Evolutionary conservation across 2,797 vertebrate genomes (phyloP).

Genomic region (Gobionotothen gibberifrons): DNA sequence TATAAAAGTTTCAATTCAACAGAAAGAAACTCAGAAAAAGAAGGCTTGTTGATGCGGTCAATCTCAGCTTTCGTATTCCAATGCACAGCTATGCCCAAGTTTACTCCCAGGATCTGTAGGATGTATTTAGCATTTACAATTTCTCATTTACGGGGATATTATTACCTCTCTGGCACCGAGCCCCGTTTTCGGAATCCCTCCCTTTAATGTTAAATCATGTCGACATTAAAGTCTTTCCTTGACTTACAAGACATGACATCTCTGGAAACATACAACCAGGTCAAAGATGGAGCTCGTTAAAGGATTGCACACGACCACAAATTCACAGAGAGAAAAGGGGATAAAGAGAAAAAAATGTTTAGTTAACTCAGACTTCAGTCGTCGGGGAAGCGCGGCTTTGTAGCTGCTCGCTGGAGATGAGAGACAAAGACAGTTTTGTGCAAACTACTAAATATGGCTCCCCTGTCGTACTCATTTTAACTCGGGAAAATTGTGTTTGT

Average conservation of each 20-base stretch:
- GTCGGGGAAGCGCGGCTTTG: slow-evolving; percentile 61
- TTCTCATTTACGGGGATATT: slow-evolving; percentile 75
- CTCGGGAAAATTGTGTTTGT: slow-evolving; percentile 74
- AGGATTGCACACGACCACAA: slow-evolving; percentile 82
- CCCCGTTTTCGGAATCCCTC: slow-evolving; percentile 61
- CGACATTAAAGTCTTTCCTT: slow-evolving; percentile 82
- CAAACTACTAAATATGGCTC: slow-evolving; percentile 52
- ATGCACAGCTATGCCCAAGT: slow-evolving; percentile 16
- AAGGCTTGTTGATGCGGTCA: slow-evolving; percentile 9
- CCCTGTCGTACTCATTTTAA: slow-evolving; percentile 68
- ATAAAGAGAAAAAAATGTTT: slow-evolving; percentile 75
- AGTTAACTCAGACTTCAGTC: slow-evolving; percentile 75
- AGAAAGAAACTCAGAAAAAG: background rate
- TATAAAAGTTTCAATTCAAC: slow-evolving; percentile 14
- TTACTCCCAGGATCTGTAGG: slow-evolving; percentile 54
- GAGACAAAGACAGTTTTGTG: slow-evolving; percentile 79
- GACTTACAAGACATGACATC: slow-evolving; percentile 86
- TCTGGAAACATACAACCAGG: slow-evolving; percentile 83
- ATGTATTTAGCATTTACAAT: slow-evolving; percentile 74
- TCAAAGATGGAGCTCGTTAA: slow-evolving; percentile 87
- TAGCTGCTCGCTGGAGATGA: slow-evolving; percentile 70
- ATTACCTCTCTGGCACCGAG: slow-evolving; percentile 73
- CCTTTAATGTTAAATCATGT: slow-evolving; percentile 81
- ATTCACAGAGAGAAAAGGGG: slow-evolving; percentile 67
- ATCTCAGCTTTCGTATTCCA: slow-evolving; percentile 12